Conservation (phyloP, 2,888 invertebrate genomes). For the Ephialtes manifestator region DNA sequence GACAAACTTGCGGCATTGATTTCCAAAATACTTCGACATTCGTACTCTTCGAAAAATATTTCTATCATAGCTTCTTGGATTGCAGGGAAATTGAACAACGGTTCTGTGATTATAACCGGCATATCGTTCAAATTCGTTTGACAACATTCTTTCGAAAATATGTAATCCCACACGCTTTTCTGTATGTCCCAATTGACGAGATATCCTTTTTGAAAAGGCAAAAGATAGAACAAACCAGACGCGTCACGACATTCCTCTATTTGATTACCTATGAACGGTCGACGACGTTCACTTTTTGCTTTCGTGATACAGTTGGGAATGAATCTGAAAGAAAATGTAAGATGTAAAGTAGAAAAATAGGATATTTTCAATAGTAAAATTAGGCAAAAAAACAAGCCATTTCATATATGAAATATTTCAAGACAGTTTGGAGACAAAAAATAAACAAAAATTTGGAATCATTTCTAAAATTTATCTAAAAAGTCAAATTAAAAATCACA, state of each 20-base stretch:
- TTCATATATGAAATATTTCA: no score
- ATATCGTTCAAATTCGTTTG: conserved; percentile 92
- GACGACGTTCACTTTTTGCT: conserved; percentile 97
- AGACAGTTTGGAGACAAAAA: no score
- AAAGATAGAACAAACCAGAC: conserved; percentile 96
- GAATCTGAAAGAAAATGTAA: conserved; percentile 86
- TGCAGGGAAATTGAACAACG: conserved; percentile 96
- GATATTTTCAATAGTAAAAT: neutral
- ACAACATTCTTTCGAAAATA: conserved; percentile 95
- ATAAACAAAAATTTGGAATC: no score
- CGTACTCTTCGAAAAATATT: conserved; percentile 99
- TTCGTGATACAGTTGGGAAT: conserved; percentile 99
- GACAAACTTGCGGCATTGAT: conserved; percentile 94
- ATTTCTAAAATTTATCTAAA: no score
- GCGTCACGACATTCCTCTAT: conserved; percentile 98
- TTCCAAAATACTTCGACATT: conserved; percentile 93
- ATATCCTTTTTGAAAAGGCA: conserved; percentile 98
- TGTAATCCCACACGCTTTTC: conserved; percentile 98
- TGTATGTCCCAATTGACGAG: conserved; percentile 98
- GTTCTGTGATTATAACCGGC: conserved; percentile 96
- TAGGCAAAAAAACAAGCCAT: neutral
- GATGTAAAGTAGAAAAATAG: neutral
- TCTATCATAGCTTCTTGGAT: conserved; percentile 98
- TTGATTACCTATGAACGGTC: conserved; percentile 97
- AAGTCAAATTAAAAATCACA: no score